Percentiles rank a stretch among this genome's conserved stretches.
These are phyloP conservation scores for Apamea epomidion DNA, from an alignment of 2,888 invertebrate genomes.

Conservation along the genomic window DNA sequence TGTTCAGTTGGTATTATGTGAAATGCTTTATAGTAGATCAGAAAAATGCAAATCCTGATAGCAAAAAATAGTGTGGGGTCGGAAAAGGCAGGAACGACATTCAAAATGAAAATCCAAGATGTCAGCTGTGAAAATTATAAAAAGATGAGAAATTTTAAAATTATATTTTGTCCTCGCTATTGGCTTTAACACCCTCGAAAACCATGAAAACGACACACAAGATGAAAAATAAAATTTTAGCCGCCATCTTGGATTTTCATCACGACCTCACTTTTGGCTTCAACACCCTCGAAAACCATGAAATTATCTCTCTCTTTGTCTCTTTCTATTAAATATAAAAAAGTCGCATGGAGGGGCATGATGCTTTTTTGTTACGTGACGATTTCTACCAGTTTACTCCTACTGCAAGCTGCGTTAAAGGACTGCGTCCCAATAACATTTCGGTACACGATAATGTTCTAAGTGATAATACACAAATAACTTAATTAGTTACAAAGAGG, in stretches of 20 bases:
- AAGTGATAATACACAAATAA: neutral
- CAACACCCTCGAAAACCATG: too few species aligned
- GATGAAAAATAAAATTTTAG: too few species aligned
- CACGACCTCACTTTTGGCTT: too few species aligned
- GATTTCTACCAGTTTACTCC: neutral
- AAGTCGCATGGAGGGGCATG: neutral
- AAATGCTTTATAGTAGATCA: neutral
- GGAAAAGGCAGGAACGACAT: neutral
- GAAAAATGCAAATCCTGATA: neutral
- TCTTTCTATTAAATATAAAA: neutral
- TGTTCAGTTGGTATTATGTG: neutral
- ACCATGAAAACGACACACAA: neutral
- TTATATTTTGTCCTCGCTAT: too few species aligned
- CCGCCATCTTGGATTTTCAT: too few species aligned
- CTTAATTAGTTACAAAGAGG: neutral
- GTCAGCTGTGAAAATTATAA: too few species aligned
- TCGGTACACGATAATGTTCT: neutral
- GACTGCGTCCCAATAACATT: neutral
- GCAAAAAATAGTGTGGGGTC: neutral
- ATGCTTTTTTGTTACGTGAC: neutral
- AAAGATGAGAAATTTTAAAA: neutral
- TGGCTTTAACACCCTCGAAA: too few species aligned
- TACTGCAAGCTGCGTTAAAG: neutral
- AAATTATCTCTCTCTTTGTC: neutral
- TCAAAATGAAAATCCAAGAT: neutral